Evolutionary conservation across 2,888 invertebrate species (phyloP).

Genomic region (Hypomecis punctinalis): DNA sequence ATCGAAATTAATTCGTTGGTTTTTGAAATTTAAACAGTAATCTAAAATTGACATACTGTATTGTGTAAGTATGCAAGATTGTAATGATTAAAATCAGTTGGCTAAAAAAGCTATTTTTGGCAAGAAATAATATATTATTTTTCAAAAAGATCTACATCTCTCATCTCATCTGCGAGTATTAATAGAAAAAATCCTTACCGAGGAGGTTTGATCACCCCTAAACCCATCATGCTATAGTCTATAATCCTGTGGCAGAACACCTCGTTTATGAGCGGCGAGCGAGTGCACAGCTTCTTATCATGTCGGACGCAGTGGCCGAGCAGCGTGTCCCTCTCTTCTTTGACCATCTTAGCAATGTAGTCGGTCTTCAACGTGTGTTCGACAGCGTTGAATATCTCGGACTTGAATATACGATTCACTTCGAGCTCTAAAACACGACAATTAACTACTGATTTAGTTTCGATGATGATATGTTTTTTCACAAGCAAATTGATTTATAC

Average conservation of each 20-base stretch:
- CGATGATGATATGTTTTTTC: too few relatives aligned
- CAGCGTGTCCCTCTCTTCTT: conserved; percentile 82
- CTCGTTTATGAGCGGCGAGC: conserved; percentile 86
- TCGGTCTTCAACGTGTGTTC: conserved; percentile 74
- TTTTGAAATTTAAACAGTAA: too few relatives aligned
- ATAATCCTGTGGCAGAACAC: conserved; percentile 83
- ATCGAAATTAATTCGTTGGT: too few relatives aligned
- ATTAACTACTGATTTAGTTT: too few relatives aligned
- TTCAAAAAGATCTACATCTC: not conserved
- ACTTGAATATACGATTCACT: conserved; percentile 85
- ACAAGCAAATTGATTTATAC: too few relatives aligned
- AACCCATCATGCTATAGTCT: conserved; percentile 84
- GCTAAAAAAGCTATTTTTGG: not conserved
- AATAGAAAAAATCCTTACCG: conserved; percentile 53
- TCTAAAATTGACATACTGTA: too few relatives aligned
- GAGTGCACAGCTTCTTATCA: conserved; percentile 84
- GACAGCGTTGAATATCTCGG: conserved; percentile 85
- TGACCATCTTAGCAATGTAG: conserved; percentile 69
- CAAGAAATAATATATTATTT: too few relatives aligned
- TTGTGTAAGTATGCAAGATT: too few relatives aligned
- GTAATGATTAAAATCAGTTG: too few relatives aligned
- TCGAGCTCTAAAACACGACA: conserved; percentile 81
- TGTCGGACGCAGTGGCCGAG: conserved; percentile 79
- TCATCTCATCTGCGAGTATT: not conserved
- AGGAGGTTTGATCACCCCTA: conserved; percentile 75